Base-by-base conservation (phyloP, 2,888 invertebrate genomes). In the Drepanosiphum platanoidis region DNA sequence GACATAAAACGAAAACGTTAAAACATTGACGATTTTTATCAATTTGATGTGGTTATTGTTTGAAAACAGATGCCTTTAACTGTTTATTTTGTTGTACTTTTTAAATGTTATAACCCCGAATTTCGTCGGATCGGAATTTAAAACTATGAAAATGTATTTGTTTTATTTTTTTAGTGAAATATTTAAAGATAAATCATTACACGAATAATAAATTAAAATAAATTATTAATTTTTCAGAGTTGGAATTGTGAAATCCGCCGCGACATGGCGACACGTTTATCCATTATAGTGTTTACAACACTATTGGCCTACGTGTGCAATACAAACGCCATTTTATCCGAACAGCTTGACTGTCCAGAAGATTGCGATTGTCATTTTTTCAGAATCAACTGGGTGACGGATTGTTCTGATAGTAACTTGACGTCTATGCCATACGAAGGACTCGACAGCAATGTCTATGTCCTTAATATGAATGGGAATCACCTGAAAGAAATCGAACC, bases 301-400 rank as follows among this genome's bases (percentile, higher is more conserved):
- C 52, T 84, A 68, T 77, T 84, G 75, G 39, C 71, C 39, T 79
- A 42, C 46, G 87, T 88, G 66, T 86, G 88, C 42, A 87, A 89
- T 61, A 92, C 92, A 88, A 93, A 93, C 88, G 93, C 93, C 80
- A 93, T 93, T 88, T 91, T 92, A 88, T 91, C 92, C 87, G 93
- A 94, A 88, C 87, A 88, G 71, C 90, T 93, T 88, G 93, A 93
- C 89, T 94, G 94, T 88, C 94, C 94, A 0, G 93, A 93, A 87
- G 94, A 94, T 88, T 94, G 94, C 89, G 93, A 94, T 88, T 94
- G 94, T 88, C 93, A 94, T 90, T 94, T 94, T 90, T 94, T 93
- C 90, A 92, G 94, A 87, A 92, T 94, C 88, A 94, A 94, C 90
- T 94, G 94, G 94, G 94, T 94, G 88, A 94, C 94, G 2, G 94